Conservation (phyloP, 2,113 vertebrate genomes). For the Isichthys henryi region DNA sequence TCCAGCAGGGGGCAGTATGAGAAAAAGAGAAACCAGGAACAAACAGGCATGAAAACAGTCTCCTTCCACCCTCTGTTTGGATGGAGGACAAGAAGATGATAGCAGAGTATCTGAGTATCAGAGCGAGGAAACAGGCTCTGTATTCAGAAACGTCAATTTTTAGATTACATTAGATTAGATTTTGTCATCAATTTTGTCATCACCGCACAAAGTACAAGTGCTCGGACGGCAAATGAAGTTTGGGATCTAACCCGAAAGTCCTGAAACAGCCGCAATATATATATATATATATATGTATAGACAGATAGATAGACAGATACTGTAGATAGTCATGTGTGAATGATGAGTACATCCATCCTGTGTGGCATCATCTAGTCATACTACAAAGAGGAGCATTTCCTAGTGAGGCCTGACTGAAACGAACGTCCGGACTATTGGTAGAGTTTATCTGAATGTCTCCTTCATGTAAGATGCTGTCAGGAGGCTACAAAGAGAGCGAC, state of each 20-base stretch:
- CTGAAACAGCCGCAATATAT: no score
- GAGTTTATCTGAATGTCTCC: background rate
- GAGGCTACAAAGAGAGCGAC: background rate
- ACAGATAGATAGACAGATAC: no score
- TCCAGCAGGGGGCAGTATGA: background rate
- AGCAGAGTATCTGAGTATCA: background rate
- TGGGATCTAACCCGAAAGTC: no score
- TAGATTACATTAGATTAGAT: no score
- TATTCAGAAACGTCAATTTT: background rate
- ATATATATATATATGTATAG: no score
- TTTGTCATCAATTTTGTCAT: no score
- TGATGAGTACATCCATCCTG: background rate
- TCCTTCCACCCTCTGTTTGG: background rate
- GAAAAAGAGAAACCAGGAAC: background rate
- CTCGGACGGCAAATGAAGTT: no score
- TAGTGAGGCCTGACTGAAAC: background rate
- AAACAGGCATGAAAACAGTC: background rate
- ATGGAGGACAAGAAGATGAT: background rate
- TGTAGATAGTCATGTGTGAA: no score
- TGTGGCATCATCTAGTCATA: background rate
- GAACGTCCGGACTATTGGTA: background rate
- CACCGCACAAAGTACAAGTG: no score
- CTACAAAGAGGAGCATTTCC: background rate
- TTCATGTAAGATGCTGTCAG: background rate
- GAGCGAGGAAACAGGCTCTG: background rate